A percentile compares a stretch with the other conserved stretches of the same genome.
These are phyloP conservation scores for Galendromus occidentalis DNA, from an alignment of 1,140 invertebrate genomes.

Conservation along the genomic window DNA sequence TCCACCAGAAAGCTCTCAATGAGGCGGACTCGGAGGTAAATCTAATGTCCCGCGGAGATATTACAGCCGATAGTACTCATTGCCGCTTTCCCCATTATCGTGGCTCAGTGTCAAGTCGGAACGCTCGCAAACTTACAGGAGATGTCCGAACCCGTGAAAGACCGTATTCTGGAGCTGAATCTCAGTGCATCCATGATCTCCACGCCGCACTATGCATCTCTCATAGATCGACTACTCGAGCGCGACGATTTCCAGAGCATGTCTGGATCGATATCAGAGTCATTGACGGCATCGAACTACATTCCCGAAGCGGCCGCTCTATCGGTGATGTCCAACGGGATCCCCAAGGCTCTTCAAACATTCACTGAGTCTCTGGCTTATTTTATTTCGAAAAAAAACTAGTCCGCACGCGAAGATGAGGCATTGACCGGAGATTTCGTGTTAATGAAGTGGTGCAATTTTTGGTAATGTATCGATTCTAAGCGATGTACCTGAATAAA, in stretches of 20 bases:
- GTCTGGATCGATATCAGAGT: background rate
- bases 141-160: background rate
- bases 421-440: too few species aligned
- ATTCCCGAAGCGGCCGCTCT: background rate
- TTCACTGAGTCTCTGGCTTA: background rate
- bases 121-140: background rate
- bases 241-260: background rate
- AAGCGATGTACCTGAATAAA: too few species aligned
- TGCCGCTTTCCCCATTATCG: background rate
- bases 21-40: background rate
- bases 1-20: background rate
- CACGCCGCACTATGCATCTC: background rate
- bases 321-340: background rate
- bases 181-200: background rate
- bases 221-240: background rate
- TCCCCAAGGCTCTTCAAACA: background rate
- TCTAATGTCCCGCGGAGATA: background rate
- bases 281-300: background rate
- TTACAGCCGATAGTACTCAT: background rate
- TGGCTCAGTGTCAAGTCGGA: background rate
- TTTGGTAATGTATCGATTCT: too few species aligned
- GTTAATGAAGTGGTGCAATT: too few species aligned
- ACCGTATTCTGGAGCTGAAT: background rate
- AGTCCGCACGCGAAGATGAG: too few species aligned
- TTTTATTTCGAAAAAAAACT: background rate